Evolutionary conservation across 2,888 invertebrate species (phyloP).

Genomic region (Hoplodrina blanda): DNA sequence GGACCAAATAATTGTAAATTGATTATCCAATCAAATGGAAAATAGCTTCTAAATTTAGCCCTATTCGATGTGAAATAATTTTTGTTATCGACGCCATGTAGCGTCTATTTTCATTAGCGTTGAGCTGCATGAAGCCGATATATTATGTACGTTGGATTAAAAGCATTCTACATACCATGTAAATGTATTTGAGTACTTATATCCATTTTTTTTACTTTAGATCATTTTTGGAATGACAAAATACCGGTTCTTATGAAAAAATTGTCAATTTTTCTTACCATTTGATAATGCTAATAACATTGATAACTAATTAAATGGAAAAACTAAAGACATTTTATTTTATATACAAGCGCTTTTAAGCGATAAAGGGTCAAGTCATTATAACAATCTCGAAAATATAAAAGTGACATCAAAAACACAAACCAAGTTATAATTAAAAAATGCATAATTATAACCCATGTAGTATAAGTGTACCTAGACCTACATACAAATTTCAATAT

Average conservation of each 20-base stretch:
- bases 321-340: too few species aligned
- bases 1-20: neutral
- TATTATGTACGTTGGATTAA: neutral
- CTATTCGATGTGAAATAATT: conserved; percentile 8
- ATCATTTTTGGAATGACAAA: neutral
- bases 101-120: conserved; percentile 10
- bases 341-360: neutral
- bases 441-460: neutral
- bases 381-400: too few species aligned
- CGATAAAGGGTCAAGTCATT: neutral
- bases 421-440: neutral
- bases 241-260: neutral
- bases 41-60: neutral
- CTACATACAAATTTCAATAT: conserved; percentile 48
- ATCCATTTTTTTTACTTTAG: neutral
- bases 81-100: conserved; percentile 8
- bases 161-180: neutral
- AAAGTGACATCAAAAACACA: neutral
- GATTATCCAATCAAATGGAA: conserved; percentile 3
- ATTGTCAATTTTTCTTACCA: neutral
- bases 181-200: neutral
- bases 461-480: neutral
- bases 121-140: neutral
- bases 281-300: too few species aligned
- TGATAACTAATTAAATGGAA: too few species aligned